Evolutionary conservation across 2,888 invertebrate species (phyloP).

Genomic region (Folsomia manolachei): DNA sequence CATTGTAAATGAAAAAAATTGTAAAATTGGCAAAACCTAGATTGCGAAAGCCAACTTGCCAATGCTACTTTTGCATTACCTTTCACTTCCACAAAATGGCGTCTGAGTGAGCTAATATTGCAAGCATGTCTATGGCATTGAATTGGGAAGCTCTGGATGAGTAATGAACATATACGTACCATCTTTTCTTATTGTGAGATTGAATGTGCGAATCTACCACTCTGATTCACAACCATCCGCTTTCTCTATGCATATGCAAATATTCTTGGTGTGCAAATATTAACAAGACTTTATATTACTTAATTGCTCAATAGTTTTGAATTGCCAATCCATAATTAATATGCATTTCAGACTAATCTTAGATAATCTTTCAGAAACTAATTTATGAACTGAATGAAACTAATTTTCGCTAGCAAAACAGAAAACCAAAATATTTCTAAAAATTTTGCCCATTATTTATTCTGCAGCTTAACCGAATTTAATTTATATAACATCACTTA

Average conservation of each 20-base stretch:
- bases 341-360: too few relatives aligned
- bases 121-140: not conserved
- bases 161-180: not conserved
- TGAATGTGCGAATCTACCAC: not conserved
- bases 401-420: too few relatives aligned
- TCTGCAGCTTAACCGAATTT: too few relatives aligned
- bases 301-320: too few relatives aligned
- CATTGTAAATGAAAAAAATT: not conserved
- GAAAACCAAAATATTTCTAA: too few relatives aligned
- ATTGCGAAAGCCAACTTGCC: not conserved
- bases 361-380: too few relatives aligned
- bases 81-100: not conserved
- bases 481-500: too few relatives aligned
- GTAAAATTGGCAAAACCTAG: not conserved
- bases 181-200: not conserved
- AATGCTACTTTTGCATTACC: not conserved
- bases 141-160: not conserved
- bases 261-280: not conserved
- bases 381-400: too few relatives aligned
- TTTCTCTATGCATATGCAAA: not conserved
- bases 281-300: too few relatives aligned
- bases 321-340: too few relatives aligned
- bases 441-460: too few relatives aligned
- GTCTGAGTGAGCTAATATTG: not conserved
- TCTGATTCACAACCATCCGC: not conserved